Percentiles rank a stretch among this genome's conserved stretches.
Conservation (phyloP, 2,113 vertebrate genomes). For the Tragelaphus imberbis region DNA sequence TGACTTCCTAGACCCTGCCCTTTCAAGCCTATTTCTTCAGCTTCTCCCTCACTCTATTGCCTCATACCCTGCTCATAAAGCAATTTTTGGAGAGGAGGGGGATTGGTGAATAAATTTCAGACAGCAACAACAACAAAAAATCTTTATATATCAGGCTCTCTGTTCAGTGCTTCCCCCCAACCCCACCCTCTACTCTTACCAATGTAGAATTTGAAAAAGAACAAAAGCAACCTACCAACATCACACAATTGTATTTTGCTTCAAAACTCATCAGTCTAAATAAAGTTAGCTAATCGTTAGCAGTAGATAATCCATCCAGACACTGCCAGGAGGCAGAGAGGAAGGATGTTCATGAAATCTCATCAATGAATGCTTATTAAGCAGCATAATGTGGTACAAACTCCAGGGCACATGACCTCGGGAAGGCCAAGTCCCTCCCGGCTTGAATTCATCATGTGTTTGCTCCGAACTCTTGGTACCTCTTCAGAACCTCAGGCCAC, state of each 20-base stretch:
- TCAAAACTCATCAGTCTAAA: background rate
- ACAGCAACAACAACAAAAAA: background rate
- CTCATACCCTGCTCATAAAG: background rate
- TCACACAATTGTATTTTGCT: background rate
- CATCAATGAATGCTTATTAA: background rate
- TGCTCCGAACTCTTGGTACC: background rate
- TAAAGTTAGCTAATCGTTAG: background rate
- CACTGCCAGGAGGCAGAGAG: background rate
- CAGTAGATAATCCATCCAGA: background rate
- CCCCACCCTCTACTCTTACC: background rate
- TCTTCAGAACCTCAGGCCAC: background rate
- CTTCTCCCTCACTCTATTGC: background rate
- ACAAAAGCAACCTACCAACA: background rate
- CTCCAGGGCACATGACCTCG: background rate
- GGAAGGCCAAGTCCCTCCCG: background rate
- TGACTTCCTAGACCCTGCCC: background rate
- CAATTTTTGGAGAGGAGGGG: rapidly evolving
- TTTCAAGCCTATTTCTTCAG: background rate
- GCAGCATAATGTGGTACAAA: background rate
- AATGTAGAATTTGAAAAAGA: background rate
- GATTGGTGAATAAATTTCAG: background rate
- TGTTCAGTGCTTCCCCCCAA: background rate
- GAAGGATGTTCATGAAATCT: background rate
- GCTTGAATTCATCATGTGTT: background rate
- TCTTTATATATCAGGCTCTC: background rate